Conservation (phyloP, 1,140 invertebrate genomes). For the Drosophila repletoides region DNA sequence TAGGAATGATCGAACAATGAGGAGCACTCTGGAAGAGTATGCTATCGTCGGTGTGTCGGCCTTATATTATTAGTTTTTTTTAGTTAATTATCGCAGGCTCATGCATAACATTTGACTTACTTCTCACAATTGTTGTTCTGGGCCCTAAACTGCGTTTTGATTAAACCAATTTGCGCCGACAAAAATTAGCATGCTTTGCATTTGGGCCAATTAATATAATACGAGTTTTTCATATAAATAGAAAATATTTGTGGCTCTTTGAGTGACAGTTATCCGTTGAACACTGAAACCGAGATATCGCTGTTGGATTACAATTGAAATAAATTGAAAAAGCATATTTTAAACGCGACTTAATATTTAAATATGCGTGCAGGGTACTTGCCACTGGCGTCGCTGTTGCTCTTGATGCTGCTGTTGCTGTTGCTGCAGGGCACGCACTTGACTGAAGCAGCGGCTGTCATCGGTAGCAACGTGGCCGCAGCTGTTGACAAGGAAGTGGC, state of each 20-base stretch:
- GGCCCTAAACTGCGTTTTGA: not conserved
- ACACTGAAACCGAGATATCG: conserved; percentile 40
- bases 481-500: conserved; percentile 76
- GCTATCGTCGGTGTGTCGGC: no score
- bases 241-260: conserved; percentile 27
- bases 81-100: conserved; percentile 35
- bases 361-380: conserved; percentile 31
- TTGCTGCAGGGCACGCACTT: conserved; percentile 52
- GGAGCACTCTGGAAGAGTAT: no score
- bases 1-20: no score
- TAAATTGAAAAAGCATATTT: conserved; percentile 62
- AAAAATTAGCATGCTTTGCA: conserved; percentile 51
- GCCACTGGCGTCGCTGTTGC: conserved; percentile 13
- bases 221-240: conserved; percentile 50
- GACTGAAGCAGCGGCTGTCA: conserved; percentile 49
- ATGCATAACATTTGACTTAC: conserved; percentile 32
- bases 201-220: not conserved
- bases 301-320: conserved; percentile 20
- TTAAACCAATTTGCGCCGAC: conserved; percentile 44
- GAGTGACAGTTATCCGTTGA: conserved; percentile 46
- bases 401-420: conserved; percentile 16
- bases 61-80: no score
- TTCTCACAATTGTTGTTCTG: conserved; percentile 30
- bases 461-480: conserved; percentile 21
- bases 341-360: conserved; percentile 41